phyloP scores from a whole-genome alignment of 2,113 vertebrate genomes.

The Lepisosteus oculatus region DNA sequence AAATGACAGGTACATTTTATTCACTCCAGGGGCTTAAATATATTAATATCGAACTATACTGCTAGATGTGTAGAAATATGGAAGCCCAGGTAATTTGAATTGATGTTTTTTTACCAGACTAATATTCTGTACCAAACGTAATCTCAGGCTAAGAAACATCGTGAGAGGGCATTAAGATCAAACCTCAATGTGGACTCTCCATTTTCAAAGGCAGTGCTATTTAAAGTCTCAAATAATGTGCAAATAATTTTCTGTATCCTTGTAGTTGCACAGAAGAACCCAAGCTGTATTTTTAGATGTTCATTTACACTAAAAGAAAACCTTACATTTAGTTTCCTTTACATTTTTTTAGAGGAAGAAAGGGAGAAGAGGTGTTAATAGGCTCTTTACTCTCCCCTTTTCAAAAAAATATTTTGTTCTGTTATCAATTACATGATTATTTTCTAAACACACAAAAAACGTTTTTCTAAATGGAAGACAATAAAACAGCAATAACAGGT shows the following conservation, averaged over 20 bases:
- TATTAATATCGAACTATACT: too few species aligned
- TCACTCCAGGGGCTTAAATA: too few species aligned
- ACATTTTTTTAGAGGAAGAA: slow-evolving; percentile 54
- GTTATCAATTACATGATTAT: slow-evolving; percentile 64
- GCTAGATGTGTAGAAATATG: slow-evolving; percentile 43
- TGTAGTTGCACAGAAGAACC: slow-evolving; percentile 40
- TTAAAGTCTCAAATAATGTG: slow-evolving; percentile 30
- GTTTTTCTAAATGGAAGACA: slow-evolving; percentile 64
- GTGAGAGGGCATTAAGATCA: slow-evolving; percentile 34
- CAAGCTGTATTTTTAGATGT: slow-evolving; percentile 49
- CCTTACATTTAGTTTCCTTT: slow-evolving; percentile 58
- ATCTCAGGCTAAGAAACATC: too few species aligned
- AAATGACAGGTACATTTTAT: too few species aligned
- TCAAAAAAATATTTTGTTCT: slow-evolving; percentile 50
- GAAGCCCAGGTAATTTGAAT: slow-evolving; percentile 26
- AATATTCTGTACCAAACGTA: not conserved
- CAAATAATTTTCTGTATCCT: slow-evolving; percentile 37
- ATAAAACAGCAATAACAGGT: slow-evolving; percentile 89
- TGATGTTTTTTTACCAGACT: slow-evolving; percentile 23
- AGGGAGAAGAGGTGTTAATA: slow-evolving; percentile 58
- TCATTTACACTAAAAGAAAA: slow-evolving; percentile 57
- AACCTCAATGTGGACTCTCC: slow-evolving; percentile 41
- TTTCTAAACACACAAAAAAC: slow-evolving; percentile 65
- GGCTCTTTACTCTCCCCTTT: slow-evolving; percentile 63
- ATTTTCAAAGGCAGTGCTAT: slow-evolving; percentile 23